A percentile compares a stretch with the other conserved stretches of the same genome.
Evolutionary conservation across 2,797 vertebrate genomes (phyloP).

Genomic region (Schizothorax lantsangensis): DNA sequence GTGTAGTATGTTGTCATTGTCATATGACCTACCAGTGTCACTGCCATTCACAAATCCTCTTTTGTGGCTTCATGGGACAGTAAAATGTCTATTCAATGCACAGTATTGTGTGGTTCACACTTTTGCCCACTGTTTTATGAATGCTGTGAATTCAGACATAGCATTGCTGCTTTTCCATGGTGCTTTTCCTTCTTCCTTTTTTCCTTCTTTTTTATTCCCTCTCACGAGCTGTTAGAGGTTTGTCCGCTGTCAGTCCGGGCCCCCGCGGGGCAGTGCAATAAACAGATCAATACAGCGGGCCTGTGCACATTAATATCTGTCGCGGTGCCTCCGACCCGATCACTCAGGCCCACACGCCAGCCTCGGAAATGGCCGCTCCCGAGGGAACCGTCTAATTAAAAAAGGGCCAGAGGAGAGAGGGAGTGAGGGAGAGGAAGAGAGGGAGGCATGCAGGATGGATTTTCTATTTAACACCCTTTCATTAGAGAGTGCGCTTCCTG

Average conservation of each 20-base stretch:
- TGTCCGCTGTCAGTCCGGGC: constrained; percentile 80
- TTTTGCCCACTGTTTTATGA: neutral
- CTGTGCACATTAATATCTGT: constrained; percentile 85
- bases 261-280: constrained; percentile 81
- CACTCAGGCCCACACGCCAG: constrained; percentile 75
- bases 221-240: constrained; percentile 65
- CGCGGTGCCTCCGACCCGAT: constrained; percentile 74
- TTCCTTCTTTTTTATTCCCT: constrained; percentile 64
- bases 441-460: constrained; percentile 75
- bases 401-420: constrained; percentile 67
- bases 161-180: constrained; percentile 9
- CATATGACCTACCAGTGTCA: neutral
- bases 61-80: neutral
- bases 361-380: constrained; percentile 83
- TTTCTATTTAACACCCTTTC: constrained; percentile 79
- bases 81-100: neutral
- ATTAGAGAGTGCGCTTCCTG: constrained; percentile 83
- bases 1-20: neutral
- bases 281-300: constrained; percentile 86
- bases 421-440: constrained; percentile 60
- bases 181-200: neutral
- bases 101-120: neutral
- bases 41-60: neutral
- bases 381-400: constrained; percentile 84
- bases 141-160: neutral